Conservation (phyloP, 2,888 invertebrate genomes). For the Molanna angustata region DNA sequence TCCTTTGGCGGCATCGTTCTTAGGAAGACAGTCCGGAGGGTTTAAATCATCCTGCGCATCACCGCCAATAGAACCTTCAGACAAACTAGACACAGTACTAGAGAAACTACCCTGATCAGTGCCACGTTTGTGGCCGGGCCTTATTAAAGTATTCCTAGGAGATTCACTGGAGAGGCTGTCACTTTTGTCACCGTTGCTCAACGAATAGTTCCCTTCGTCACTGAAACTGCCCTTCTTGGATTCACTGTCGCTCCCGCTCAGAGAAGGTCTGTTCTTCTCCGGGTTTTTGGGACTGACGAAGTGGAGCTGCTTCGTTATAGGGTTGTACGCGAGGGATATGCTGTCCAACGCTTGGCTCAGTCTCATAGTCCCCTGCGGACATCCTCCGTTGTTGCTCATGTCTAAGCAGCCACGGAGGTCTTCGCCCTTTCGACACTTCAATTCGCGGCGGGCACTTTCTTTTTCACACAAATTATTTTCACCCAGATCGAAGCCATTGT, state of each 20-base stretch:
- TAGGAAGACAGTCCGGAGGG: conserved; percentile 33
- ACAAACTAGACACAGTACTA: conserved; percentile 68
- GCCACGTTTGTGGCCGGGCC: conserved; percentile 54
- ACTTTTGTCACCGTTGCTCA: conserved; percentile 54
- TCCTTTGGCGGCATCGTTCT: conserved; percentile 47
- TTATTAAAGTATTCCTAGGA: conserved; percentile 51
- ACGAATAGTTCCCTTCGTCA: conserved; percentile 53
- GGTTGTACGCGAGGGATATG: conserved; percentile 73
- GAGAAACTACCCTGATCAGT: conserved; percentile 63
- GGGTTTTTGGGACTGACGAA: conserved; percentile 42
- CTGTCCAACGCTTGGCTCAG: conserved; percentile 69
- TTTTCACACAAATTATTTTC: conserved; percentile 1
- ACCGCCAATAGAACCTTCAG: conserved; percentile 65
- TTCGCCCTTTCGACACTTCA: neutral
- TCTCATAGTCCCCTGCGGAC: conserved; percentile 56
- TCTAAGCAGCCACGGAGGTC: conserved; percentile 26
- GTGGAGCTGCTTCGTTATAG: conserved; percentile 69
- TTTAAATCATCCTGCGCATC: conserved; percentile 48
- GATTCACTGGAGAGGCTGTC: conserved; percentile 49
- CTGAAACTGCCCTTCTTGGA: conserved; percentile 55
- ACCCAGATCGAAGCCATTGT: conserved; percentile 23
- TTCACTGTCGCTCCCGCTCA: conserved; percentile 42
- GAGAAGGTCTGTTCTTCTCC: conserved; percentile 11
- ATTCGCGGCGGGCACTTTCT: conserved; percentile 6
- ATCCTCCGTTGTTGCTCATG: conserved; percentile 36